These are phyloP conservation scores for Synanceia verrucosa DNA, from an alignment of 2,797 vertebrate genomes.

Conservation along the genomic window DNA sequence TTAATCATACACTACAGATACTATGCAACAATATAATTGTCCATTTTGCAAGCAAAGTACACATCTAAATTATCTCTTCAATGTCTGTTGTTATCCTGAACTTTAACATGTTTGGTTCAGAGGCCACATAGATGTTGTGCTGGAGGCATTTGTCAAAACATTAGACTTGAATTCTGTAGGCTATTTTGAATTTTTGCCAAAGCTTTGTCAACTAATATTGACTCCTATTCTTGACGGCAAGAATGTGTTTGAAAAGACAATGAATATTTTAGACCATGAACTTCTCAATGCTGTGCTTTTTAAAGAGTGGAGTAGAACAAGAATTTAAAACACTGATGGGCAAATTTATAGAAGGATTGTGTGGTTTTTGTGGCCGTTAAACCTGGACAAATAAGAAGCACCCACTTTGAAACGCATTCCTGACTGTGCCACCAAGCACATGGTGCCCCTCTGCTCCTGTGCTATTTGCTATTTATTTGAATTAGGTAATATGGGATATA, in stretches of 20 bases:
- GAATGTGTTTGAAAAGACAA: conserved; percentile 14
- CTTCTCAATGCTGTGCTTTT: conserved; percentile 27
- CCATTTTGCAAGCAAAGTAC: conserved; percentile 20
- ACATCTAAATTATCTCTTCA: conserved; percentile 16
- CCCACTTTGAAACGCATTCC: neutral
- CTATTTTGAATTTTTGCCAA: conserved; percentile 21
- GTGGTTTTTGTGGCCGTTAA: neutral
- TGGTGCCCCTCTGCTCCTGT: neutral
- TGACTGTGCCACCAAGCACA: neutral
- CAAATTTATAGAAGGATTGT: neutral
- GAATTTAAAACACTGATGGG: conserved; percentile 16
- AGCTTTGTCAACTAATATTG: conserved; percentile 37
- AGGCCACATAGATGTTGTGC: neutral
- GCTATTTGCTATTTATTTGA: neutral
- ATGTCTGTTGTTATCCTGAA: neutral
- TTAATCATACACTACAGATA: neutral
- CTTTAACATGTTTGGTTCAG: conserved; percentile 13
- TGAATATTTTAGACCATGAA: conserved; percentile 51
- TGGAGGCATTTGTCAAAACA: conserved; percentile 26
- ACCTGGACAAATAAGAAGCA: neutral
- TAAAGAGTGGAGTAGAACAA: conserved; percentile 16
- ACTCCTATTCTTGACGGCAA: conserved; percentile 12
- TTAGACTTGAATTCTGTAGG: conserved; percentile 6
- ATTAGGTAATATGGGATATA: neutral
- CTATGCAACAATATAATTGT: neutral